phyloP scores from a whole-genome alignment of 2,797 vertebrate species.

The Ctenopoma kingsleyae region DNA sequence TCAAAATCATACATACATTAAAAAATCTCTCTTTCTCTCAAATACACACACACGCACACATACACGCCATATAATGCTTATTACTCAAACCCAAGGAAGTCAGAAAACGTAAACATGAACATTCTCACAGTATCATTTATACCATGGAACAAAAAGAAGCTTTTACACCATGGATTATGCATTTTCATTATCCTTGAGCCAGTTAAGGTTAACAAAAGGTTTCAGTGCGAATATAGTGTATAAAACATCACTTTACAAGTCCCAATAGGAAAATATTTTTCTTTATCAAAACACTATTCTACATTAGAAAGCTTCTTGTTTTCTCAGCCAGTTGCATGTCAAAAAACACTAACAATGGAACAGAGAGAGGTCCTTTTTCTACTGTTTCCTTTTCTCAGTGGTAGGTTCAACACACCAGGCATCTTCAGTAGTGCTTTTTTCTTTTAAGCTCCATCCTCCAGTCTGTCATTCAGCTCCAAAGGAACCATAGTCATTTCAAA shows the following conservation, averaged over 20 bases:
- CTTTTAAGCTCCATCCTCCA: background rate
- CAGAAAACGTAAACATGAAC: constrained; percentile 68
- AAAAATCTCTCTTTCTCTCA: constrained; percentile 2
- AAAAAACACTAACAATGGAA: constrained; percentile 18
- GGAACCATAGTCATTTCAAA: constrained; percentile 41
- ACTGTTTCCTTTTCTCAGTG: constrained; percentile 27
- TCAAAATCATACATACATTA: constrained; percentile 3
- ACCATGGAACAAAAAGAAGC: constrained; percentile 64
- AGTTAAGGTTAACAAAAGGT: constrained; percentile 73
- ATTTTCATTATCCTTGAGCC: constrained; percentile 74
- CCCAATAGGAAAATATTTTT: constrained; percentile 29
- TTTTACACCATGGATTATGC: constrained; percentile 66
- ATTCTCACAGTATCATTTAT: constrained; percentile 81
- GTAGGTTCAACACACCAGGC: constrained; percentile 17
- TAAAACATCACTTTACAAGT: constrained; percentile 32
- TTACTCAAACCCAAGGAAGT: constrained; percentile 43
- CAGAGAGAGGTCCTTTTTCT: constrained; percentile 34
- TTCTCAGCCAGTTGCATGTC: constrained; percentile 12
- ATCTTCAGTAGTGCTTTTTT: constrained; percentile 16
- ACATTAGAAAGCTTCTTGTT: constrained; percentile 24
- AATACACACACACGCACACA: constrained; percentile 27
- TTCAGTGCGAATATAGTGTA: constrained; percentile 79
- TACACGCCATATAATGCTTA: constrained; percentile 10
- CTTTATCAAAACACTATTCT: constrained; percentile 25
- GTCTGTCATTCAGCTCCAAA: constrained; percentile 33